Percentiles rank a stretch among this genome's conserved stretches.
Evolutionary conservation across 2,888 invertebrate species (phyloP).

Genomic region (Pristionchus mayeri): DNA sequence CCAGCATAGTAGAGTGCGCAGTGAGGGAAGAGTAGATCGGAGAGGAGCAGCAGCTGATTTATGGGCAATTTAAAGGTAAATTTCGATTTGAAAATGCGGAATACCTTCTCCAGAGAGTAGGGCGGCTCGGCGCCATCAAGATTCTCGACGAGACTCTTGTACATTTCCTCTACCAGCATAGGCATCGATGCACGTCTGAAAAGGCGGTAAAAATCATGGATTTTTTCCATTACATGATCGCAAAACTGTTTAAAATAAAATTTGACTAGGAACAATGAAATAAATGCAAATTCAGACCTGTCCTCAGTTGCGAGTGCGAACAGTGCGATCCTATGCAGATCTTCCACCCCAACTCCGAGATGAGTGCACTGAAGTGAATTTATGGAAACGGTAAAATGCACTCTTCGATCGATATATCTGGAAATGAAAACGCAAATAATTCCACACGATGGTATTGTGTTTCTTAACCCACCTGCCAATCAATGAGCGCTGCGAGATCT

Average conservation of each 20-base stretch:
- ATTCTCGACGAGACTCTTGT: background rate
- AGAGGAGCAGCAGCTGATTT: no score
- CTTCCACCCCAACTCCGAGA: background rate
- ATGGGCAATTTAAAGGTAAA: no score
- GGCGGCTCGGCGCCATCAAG: background rate
- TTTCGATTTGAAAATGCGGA: no score
- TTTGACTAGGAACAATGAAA: no score
- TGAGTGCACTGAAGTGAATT: background rate
- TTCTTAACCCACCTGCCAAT: conserved; percentile 43
- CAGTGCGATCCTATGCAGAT: background rate
- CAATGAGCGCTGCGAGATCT: background rate
- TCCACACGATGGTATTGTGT: no score
- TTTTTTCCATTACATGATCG: background rate
- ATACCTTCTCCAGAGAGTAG: conserved; percentile 30
- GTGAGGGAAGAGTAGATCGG: no score
- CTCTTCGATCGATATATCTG: background rate
- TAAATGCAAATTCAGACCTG: background rate
- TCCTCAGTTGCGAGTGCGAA: background rate
- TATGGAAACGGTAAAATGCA: background rate
- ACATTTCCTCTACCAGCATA: background rate
- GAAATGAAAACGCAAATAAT: no score
- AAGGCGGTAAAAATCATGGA: no score
- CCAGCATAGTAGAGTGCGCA: no score
- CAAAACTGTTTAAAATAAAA: background rate
- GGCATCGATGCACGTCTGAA: background rate